Evolutionary conservation across 2,113 vertebrate genomes (phyloP).

Genomic region (Misgurnus anguillicaudatus): DNA sequence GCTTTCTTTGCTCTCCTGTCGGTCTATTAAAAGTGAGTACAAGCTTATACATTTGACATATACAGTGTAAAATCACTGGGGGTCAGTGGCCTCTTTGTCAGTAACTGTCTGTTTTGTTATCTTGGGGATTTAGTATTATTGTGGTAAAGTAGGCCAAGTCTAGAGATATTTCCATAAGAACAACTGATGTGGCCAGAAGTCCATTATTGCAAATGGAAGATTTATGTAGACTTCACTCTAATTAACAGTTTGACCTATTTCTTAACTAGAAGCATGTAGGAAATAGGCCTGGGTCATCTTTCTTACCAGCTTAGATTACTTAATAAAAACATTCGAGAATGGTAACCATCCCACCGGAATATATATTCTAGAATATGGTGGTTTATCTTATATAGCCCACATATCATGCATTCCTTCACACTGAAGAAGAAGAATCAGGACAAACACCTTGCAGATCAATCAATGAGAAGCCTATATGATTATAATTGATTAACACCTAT

Average conservation of each 20-base stretch:
- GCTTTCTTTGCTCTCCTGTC: not conserved
- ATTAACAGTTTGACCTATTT: conserved; percentile 30
- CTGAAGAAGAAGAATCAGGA: not conserved
- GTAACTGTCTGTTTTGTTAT: not conserved
- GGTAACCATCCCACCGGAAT: not conserved
- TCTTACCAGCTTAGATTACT: not conserved
- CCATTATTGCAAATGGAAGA: conserved; percentile 4
- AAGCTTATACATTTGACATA: not conserved
- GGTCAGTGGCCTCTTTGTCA: conserved; percentile 9
- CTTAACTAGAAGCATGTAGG: not conserved
- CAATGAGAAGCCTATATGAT: conserved; percentile 4
- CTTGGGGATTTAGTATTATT: conserved; percentile 3
- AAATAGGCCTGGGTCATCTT: not conserved
- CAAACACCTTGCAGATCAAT: not conserved
- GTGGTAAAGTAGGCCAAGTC: conserved; percentile 32
- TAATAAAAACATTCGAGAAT: not conserved
- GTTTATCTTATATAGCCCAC: not conserved
- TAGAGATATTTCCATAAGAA: conserved; percentile 24
- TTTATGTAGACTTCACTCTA: conserved; percentile 10
- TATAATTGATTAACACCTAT: not conserved
- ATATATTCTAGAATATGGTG: not conserved
- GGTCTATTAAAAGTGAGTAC: not conserved
- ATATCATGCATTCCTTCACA: not conserved
- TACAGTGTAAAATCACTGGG: not conserved
- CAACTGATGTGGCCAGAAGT: not conserved